These are phyloP conservation scores for Narcine bancroftii DNA, from an alignment of 2,113 vertebrate species.

Conservation along the genomic window DNA sequence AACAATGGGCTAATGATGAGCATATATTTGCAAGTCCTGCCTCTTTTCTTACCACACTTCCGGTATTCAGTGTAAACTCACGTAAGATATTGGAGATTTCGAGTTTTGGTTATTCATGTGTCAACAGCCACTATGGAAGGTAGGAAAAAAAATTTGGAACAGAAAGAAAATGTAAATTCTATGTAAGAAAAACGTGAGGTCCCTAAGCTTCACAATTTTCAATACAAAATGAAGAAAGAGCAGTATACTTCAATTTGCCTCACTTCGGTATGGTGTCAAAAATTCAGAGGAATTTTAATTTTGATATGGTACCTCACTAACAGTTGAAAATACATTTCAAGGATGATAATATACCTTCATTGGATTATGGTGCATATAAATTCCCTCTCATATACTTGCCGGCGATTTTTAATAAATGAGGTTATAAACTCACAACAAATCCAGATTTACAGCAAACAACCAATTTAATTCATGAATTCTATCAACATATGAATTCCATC, in stretches of 20 bases:
- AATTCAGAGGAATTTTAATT: neutral
- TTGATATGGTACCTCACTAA: neutral
- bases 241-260: neutral
- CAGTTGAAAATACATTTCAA: neutral
- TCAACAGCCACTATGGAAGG: too few species aligned
- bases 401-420: neutral
- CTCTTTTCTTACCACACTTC: too few species aligned
- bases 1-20: too few species aligned
- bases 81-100: too few species aligned
- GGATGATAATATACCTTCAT: neutral
- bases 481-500: neutral
- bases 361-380: neutral
- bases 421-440: slow-evolving; percentile 7
- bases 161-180: too few species aligned
- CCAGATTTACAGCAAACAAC: neutral
- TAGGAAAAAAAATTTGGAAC: too few species aligned
- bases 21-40: too few species aligned
- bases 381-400: neutral
- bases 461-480: neutral
- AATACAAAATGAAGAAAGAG: neutral
- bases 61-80: too few species aligned
- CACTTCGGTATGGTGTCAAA: neutral
- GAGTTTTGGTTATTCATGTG: too few species aligned
- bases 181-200: too few species aligned
- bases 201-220: neutral